Conservation (phyloP, 2,113 vertebrate species). For the Talpa occidentalis region DNA sequence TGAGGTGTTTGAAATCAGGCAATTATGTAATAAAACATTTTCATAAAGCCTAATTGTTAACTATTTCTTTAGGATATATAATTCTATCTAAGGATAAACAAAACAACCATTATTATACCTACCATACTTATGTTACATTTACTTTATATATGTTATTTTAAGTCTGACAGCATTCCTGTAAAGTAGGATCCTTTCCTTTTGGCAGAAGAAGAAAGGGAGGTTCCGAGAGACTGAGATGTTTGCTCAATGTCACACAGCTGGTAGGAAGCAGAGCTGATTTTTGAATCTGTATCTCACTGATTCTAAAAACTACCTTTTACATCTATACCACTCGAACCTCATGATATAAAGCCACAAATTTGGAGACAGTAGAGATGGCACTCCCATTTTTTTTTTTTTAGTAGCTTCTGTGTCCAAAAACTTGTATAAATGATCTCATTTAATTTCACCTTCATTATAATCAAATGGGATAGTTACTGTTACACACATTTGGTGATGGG, state of each 20-base stretch:
- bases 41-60: neutral
- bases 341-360: neutral
- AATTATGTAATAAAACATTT: neutral
- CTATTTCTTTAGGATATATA: neutral
- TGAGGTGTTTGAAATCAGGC: conserved; percentile 1
- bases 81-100: neutral
- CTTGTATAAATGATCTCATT: neutral
- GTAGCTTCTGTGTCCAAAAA: neutral
- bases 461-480: neutral
- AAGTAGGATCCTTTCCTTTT: conserved; percentile 42
- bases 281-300: neutral
- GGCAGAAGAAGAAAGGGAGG: neutral
- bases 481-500: neutral
- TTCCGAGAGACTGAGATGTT: neutral
- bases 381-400: neutral
- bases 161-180: neutral
- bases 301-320: neutral
- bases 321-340: neutral
- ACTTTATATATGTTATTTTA: neutral
- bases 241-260: neutral
- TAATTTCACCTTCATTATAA: neutral
- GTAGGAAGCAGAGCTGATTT: neutral
- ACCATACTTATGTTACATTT: neutral
- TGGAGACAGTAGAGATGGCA: neutral
- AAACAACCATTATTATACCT: neutral